Evolutionary conservation across 2,797 vertebrate species (phyloP).

Genomic region (Coranthus polyacanthus): DNA sequence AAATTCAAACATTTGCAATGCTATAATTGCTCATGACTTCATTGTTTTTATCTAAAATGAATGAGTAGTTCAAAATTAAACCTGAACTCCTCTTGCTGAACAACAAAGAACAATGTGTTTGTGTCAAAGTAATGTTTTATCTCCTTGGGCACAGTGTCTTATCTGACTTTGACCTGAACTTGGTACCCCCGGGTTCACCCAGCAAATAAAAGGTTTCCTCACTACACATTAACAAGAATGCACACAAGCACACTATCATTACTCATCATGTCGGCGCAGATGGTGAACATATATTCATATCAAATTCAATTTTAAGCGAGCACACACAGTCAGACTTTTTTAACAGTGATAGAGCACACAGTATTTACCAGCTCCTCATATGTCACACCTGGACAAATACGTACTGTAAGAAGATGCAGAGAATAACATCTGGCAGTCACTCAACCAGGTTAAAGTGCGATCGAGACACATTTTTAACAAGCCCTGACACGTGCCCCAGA

Average conservation of each 20-base stretch:
- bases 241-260: neutral
- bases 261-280: neutral
- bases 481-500: conserved; percentile 29
- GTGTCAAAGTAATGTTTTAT: conserved; percentile 13
- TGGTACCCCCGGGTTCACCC: neutral
- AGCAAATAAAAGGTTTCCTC: conserved; percentile 23
- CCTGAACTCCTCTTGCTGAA: neutral
- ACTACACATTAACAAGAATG: conserved; percentile 11
- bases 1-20: conserved; percentile 15
- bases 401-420: neutral
- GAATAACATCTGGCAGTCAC: conserved; percentile 14
- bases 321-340: conserved; percentile 2
- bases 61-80: conserved; percentile 1
- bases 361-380: neutral
- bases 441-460: conserved; percentile 19
- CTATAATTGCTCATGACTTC: too few relatives aligned
- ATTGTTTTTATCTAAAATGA: too few relatives aligned
- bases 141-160: conserved; percentile 7
- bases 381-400: conserved; percentile 32
- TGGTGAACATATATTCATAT: neutral
- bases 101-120: neutral
- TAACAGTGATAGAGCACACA: conserved; percentile 1
- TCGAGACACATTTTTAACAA: conserved; percentile 50
- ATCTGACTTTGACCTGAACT: conserved; percentile 29
- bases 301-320: neutral